Evolutionary conservation across 1,140 invertebrate species (phyloP).

Genomic region (Calosoma granatense): DNA sequence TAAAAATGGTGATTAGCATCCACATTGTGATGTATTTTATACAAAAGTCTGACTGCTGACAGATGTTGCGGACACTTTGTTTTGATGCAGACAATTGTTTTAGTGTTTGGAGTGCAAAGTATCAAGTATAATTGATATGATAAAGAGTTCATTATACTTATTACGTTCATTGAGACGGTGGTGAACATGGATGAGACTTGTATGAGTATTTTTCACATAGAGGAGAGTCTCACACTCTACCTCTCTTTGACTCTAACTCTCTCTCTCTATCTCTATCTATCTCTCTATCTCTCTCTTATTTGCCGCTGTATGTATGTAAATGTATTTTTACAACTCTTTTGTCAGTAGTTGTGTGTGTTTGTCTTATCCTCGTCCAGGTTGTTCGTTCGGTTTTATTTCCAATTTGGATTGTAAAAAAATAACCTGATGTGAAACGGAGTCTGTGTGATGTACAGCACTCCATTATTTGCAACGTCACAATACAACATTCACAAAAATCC

Average conservation of each 20-base stretch:
- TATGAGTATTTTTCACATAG: constrained; percentile 25
- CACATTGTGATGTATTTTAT: constrained; percentile 25
- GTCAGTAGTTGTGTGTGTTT: constrained; percentile 29
- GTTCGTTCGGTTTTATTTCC: constrained; percentile 23
- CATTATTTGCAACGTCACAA: constrained; percentile 26
- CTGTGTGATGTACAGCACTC: constrained; percentile 21
- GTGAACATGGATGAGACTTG: constrained; percentile 17
- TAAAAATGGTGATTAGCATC: constrained; percentile 21
- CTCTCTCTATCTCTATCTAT: too few relatives aligned
- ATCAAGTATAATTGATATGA: constrained; percentile 24
- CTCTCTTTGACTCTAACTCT: too few relatives aligned
- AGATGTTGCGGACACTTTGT: constrained; percentile 14
- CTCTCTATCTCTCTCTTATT: too few relatives aligned
- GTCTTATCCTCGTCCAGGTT: constrained; percentile 27
- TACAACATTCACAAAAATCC: constrained; percentile 27
- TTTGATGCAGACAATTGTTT: constrained; percentile 22
- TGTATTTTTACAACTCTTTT: constrained; percentile 32
- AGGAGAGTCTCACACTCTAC: too few relatives aligned
- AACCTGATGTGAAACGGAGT: constrained; percentile 23
- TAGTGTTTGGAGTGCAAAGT: constrained; percentile 33
- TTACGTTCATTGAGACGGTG: not conserved
- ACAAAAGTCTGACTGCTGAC: constrained; percentile 20
- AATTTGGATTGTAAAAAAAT: constrained; percentile 28
- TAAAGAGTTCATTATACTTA: too few relatives aligned
- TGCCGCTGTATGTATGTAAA: constrained; percentile 25